Percentiles rank a stretch among this genome's conserved stretches.
These are phyloP conservation scores for Pseudochromis fuscus DNA, from an alignment of 2,797 vertebrate genomes.

Conservation along the genomic window DNA sequence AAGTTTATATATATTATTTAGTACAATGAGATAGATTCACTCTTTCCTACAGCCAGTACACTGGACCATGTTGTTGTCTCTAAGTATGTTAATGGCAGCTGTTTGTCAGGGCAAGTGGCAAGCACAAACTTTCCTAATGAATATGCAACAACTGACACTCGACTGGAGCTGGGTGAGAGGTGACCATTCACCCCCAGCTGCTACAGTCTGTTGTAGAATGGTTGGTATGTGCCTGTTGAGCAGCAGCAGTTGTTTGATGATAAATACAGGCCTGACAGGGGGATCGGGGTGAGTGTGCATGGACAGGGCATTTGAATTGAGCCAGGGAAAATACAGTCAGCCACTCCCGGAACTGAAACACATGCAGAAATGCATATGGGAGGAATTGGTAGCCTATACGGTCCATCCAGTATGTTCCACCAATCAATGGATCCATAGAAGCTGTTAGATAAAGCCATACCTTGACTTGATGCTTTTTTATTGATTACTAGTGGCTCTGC, in stretches of 20 bases:
- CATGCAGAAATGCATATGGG: neutral
- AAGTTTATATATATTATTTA: too few species aligned
- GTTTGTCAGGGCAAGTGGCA: slow-evolving; percentile 35
- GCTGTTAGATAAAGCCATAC: slow-evolving; percentile 34
- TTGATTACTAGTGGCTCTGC: slow-evolving; percentile 21
- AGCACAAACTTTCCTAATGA: slow-evolving; percentile 19
- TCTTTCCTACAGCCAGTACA: neutral
- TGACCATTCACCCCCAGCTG: slow-evolving; percentile 52
- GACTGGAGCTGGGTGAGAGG: slow-evolving; percentile 35
- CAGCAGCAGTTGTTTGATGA: slow-evolving; percentile 45
- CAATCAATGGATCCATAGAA: slow-evolving; percentile 53
- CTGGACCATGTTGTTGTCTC: neutral
- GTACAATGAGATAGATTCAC: too few species aligned
- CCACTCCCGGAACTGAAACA: slow-evolving; percentile 15
- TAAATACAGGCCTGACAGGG: slow-evolving; percentile 38
- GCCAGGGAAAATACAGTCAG: slow-evolving; percentile 5
- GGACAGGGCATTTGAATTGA: slow-evolving; percentile 33
- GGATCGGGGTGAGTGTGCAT: slow-evolving; percentile 8
- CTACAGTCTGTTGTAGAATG: slow-evolving; percentile 45
- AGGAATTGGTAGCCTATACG: neutral
- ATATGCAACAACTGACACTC: slow-evolving; percentile 47
- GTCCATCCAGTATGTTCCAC: slow-evolving; percentile 43
- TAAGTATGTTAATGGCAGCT: slow-evolving; percentile 16
- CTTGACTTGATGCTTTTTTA: slow-evolving; percentile 29
- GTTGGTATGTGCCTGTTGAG: slow-evolving; percentile 53